phyloP scores from a whole-genome alignment of 2,888 invertebrate genomes.

The Seira sanloemensis region DNA sequence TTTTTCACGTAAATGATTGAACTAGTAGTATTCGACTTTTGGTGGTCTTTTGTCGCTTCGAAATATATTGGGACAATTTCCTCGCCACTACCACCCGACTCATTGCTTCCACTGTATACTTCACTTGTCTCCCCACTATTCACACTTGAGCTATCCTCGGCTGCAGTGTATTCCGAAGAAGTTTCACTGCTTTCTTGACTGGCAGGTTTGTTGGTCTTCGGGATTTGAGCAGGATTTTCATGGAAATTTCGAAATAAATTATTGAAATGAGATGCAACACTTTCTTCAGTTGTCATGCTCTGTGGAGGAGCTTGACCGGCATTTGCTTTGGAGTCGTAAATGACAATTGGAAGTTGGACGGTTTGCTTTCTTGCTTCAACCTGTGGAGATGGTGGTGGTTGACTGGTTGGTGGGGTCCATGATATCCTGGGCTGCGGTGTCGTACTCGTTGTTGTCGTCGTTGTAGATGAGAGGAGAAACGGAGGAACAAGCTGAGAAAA shows the following conservation, averaged over 20 bases:
- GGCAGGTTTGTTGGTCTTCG: not conserved
- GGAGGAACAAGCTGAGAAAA: too few species aligned
- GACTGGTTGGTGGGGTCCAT: slow-evolving; percentile 6
- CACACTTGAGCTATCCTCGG: slow-evolving; percentile 30
- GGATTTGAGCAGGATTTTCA: too few species aligned
- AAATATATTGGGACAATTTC: not conserved
- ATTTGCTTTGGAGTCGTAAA: slow-evolving; percentile 3
- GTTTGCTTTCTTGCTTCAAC: not conserved
- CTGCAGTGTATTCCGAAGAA: not conserved
- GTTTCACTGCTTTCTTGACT: not conserved
- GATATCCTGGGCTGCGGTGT: slow-evolving; percentile 21
- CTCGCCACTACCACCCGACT: not conserved
- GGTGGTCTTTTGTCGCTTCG: not conserved
- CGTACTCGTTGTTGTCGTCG: not conserved
- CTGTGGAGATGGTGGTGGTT: not conserved
- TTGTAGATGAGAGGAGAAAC: too few species aligned
- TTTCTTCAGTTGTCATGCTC: slow-evolving; percentile 6
- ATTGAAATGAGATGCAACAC: slow-evolving; percentile 29
- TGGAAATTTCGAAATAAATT: slow-evolving; percentile 19
- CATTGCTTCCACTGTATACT: not conserved
- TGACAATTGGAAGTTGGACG: slow-evolving; percentile 19
- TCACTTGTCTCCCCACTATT: slow-evolving; percentile 24
- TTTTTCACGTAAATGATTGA: slow-evolving; percentile 8
- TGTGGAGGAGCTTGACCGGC: not conserved
- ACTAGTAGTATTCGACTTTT: not conserved